Conservation (phyloP, 2,888 invertebrate genomes). For the Drepana falcataria region DNA sequence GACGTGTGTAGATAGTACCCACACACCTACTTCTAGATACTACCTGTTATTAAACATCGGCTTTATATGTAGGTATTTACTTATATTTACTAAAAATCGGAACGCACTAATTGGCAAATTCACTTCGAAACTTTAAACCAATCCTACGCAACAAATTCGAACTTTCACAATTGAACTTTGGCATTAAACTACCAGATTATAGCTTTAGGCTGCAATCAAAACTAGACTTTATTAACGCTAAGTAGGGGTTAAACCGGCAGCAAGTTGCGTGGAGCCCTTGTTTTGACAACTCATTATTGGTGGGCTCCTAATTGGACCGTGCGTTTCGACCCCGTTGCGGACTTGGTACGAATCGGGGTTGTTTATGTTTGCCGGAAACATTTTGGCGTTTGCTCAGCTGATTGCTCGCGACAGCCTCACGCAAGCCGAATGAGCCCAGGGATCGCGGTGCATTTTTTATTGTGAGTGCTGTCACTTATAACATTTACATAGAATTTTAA, state of each 20-base stretch:
- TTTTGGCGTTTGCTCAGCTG: constrained; percentile 68
- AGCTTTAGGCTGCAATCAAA: constrained; percentile 18
- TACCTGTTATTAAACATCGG: no score
- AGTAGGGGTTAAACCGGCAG: constrained; percentile 20
- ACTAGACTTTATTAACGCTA: constrained; percentile 26
- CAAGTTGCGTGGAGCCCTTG: constrained; percentile 41
- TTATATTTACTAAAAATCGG: constrained; percentile 25
- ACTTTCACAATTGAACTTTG: constrained; percentile 73
- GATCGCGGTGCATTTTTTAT: constrained; percentile 14
- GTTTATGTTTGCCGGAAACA: constrained; percentile 64
- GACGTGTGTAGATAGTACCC: no score
- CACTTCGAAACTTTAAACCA: constrained; percentile 62
- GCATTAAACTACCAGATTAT: constrained; percentile 51
- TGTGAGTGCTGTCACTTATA: neutral
- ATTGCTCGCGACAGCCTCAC: constrained; percentile 55
- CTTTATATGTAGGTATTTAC: no score
- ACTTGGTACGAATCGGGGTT: constrained; percentile 46
- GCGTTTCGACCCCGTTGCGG: constrained; percentile 44
- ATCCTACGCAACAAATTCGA: constrained; percentile 57
- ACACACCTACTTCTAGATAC: no score
- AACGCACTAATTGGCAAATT: constrained; percentile 63
- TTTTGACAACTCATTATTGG: constrained; percentile 76
- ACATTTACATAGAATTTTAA: neutral
- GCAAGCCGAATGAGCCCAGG: constrained; percentile 39
- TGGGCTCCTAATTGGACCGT: constrained; percentile 65